Percentiles rank a stretch among this genome's conserved stretches.
Conservation (phyloP, 2,113 vertebrate species). For the Myxocyprinus asiaticus region DNA sequence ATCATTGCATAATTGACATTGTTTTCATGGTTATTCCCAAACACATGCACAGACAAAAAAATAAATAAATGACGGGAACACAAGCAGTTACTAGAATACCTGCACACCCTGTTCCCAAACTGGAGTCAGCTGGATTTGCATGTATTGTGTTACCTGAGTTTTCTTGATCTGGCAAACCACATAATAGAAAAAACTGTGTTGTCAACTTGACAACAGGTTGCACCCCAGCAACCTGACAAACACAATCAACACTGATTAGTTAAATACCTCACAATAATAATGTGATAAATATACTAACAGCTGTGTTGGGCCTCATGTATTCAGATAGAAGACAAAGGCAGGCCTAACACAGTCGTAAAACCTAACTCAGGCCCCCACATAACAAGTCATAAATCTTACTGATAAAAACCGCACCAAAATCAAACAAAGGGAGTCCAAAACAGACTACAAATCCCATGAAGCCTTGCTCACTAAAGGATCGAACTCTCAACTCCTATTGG, state of each 20-base stretch:
- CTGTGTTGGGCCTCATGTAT: too few species aligned
- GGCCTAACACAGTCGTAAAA: too few species aligned
- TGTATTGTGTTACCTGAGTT: slow-evolving; percentile 17
- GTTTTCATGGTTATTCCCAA: slow-evolving; percentile 24
- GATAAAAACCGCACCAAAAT: too few species aligned
- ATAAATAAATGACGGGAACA: background rate
- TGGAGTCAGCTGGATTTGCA: background rate
- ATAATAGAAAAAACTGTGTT: slow-evolving; percentile 16
- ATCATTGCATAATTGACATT: slow-evolving; percentile 16
- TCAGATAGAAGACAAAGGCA: too few species aligned
- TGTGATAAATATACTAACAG: slow-evolving; percentile 21
- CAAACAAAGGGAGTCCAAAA: too few species aligned
- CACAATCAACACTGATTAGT: background rate
- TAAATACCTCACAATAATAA: background rate
- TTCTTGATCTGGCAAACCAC: background rate
- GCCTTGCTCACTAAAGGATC: too few species aligned
- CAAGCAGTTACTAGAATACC: slow-evolving; percentile 22
- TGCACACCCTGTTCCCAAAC: slow-evolving; percentile 41
- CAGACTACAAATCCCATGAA: too few species aligned
- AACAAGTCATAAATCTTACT: too few species aligned
- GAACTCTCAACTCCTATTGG: too few species aligned
- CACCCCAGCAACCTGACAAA: slow-evolving; percentile 40
- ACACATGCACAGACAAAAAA: slow-evolving; percentile 31
- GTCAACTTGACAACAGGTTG: slow-evolving; percentile 9
- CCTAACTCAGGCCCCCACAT: too few species aligned